A percentile compares a stretch with the other conserved stretches of the same genome.
These are phyloP conservation scores for Trichechus manatus DNA, from an alignment of 2,113 vertebrate species.

Conservation along the genomic window DNA sequence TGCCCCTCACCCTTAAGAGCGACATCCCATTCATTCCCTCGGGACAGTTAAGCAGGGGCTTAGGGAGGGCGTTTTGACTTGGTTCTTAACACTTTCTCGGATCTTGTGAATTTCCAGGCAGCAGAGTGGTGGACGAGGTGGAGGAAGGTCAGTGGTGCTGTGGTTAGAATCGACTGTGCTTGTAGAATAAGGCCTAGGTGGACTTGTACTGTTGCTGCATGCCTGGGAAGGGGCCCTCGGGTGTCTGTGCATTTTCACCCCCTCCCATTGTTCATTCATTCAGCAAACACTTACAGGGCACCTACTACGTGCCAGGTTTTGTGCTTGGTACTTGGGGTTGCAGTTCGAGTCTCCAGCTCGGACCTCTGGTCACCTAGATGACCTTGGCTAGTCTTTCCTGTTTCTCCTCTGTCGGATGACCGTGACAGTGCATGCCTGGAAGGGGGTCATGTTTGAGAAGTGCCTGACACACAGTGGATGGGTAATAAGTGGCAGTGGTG, in stretches of 20 bases:
- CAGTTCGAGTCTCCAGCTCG: background rate
- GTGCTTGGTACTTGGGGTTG: background rate
- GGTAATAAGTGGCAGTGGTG: rapidly evolving
- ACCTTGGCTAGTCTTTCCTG: background rate
- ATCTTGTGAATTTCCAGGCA: constrained; percentile 40
- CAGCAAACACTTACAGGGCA: background rate
- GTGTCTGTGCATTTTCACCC: background rate
- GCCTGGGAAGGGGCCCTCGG: background rate
- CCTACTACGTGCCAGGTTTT: background rate
- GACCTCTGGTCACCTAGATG: background rate
- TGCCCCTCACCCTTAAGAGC: background rate
- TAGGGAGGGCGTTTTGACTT: no score
- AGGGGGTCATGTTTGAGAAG: background rate
- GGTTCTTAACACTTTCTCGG: background rate
- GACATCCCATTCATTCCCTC: rapidly evolving
- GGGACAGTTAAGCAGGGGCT: background rate
- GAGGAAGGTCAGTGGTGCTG: constrained; percentile 61
- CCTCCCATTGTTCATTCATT: background rate
- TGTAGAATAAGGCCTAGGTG: background rate
- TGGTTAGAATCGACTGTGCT: background rate
- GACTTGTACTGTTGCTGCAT: background rate
- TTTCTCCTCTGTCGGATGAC: rapidly evolving
- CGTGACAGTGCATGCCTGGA: background rate
- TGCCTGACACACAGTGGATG: background rate
- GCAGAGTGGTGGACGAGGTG: background rate